Conservation (phyloP, 53 echinoderm and acorn worm genomes). For the Stichopus horrens region DNA sequence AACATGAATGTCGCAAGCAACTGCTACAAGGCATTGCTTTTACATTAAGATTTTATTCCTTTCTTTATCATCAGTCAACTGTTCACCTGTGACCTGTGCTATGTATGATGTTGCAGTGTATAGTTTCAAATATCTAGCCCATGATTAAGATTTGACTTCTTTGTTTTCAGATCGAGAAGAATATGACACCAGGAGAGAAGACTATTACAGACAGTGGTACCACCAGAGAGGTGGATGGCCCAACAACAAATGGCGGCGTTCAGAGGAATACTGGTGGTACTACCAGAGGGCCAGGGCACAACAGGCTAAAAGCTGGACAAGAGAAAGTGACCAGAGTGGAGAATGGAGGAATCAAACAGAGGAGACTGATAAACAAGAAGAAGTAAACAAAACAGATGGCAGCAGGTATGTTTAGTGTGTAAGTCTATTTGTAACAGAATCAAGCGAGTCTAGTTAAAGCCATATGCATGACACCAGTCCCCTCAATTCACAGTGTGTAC, state of each 20-base stretch:
- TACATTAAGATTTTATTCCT: no score
- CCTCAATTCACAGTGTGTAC: no score
- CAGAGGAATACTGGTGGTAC: conserved; percentile 16
- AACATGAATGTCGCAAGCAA: no score
- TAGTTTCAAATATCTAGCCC: no score
- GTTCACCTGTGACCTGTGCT: no score
- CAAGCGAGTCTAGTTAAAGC: no score
- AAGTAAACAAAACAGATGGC: neutral
- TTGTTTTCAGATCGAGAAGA: conserved; percentile 10
- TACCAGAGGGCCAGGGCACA: conserved; percentile 28
- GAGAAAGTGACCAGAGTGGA: conserved; percentile 41
- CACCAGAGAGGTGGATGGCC: conserved; percentile 21
- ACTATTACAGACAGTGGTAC: conserved; percentile 32
- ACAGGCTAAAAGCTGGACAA: conserved; percentile 24
- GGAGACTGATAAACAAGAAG: neutral
- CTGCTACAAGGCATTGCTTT: no score
- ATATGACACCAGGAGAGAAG: conserved; percentile 9
- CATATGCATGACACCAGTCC: no score
- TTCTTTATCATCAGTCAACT: no score
- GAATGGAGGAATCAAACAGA: conserved; percentile 27
- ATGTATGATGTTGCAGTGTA: no score
- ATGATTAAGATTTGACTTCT: neutral
- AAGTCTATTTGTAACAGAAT: no score
- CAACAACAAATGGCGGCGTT: neutral
- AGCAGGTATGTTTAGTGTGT: neutral